Evolutionary conservation across 1,140 invertebrate genomes (phyloP), one percentile per base, ranked within the genome.

Genomic region (Matsumurasca onukii): DNA sequence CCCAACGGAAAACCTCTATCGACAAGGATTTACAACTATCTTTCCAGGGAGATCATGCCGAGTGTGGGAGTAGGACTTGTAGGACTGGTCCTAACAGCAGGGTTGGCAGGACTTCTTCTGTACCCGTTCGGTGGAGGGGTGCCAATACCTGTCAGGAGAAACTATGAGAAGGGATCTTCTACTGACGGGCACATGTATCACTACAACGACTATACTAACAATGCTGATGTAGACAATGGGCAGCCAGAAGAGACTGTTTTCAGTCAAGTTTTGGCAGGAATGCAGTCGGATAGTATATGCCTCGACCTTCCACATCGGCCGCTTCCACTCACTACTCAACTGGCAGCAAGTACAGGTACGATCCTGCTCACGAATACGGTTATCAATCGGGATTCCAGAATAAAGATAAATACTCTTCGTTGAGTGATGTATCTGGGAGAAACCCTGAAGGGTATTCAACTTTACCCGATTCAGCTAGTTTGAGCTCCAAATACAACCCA

Each of bases 21-120:
- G 25, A 88, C 88, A 0, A 87, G 90, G 77, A 86, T 92, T 31
- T 92, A 91, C 72, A 91, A 90, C 75, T 92, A 90, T 73, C 77
- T 92, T 24, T 88, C 89, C 9, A 81, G 89, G 73, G 90, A 91
- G 82, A 88, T 92, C 0, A 90, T 92, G 86, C 89, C 89, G 0
- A 88, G 87, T 66, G 88, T 92, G 20, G 89, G 90, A 22, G 86
- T 92, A 0, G 89, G 90, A 74, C 77, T 91, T 22, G 85, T 91
- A 20, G 89, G 89, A 5, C 76, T 91, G 39, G 86, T 89, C 48
- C 82, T 90, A 15, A 82, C 87, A 34, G 86, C 87, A 15, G 90
- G 90, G 17, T 76, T 92, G 31, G 89, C 89, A 29, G 88, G 89
- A 30, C 89, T 91, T 68, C 89, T 91, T 74, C 79, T 91, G 15